phyloP scores from a whole-genome alignment of 2,113 vertebrate genomes.

The Lampris megalopsis region DNA sequence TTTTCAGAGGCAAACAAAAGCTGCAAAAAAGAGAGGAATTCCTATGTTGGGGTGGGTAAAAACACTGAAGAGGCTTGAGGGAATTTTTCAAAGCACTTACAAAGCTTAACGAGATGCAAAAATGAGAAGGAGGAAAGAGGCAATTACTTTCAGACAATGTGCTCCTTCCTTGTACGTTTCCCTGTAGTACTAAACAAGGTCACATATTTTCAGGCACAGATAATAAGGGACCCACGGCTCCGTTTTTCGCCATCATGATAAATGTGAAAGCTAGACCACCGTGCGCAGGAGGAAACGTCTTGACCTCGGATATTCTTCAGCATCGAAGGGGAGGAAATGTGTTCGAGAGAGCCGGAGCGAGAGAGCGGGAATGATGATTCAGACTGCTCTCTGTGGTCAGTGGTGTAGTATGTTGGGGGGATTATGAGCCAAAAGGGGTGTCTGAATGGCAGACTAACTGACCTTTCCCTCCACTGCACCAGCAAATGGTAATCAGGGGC shows the following conservation, averaged over 20 bases:
- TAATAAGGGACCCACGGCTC: slow-evolving; percentile 56
- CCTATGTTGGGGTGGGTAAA: slow-evolving; percentile 14
- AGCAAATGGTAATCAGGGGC: slow-evolving; percentile 74
- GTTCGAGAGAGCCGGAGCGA: slow-evolving; percentile 47
- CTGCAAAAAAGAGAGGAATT: slow-evolving; percentile 47
- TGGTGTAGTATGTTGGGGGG: slow-evolving; percentile 46
- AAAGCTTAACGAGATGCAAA: slow-evolving; percentile 68
- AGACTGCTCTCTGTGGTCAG: slow-evolving; percentile 22
- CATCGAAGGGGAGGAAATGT: slow-evolving; percentile 33
- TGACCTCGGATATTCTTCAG: slow-evolving; percentile 25
- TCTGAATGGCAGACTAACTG: slow-evolving; percentile 69
- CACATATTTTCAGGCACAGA: slow-evolving; percentile 54
- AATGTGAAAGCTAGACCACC: slow-evolving; percentile 49
- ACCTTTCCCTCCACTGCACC: slow-evolving; percentile 68
- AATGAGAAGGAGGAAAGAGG: slow-evolving; percentile 71
- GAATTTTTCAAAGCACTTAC: slow-evolving; percentile 75
- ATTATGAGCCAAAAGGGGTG: slow-evolving; percentile 66
- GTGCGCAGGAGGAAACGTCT: slow-evolving; percentile 19
- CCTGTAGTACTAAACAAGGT: slow-evolving; percentile 65
- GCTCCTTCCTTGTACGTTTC: slow-evolving; percentile 59
- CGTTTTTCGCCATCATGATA: slow-evolving; percentile 14
- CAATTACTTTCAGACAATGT: slow-evolving; percentile 82
- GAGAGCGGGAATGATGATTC: slow-evolving; percentile 47
- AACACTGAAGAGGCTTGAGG: slow-evolving; percentile 64
- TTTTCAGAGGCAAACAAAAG: slow-evolving; percentile 70